Base-by-base conservation (phyloP, 2,888 invertebrate species). In the Pollenia angustigena region DNA sequence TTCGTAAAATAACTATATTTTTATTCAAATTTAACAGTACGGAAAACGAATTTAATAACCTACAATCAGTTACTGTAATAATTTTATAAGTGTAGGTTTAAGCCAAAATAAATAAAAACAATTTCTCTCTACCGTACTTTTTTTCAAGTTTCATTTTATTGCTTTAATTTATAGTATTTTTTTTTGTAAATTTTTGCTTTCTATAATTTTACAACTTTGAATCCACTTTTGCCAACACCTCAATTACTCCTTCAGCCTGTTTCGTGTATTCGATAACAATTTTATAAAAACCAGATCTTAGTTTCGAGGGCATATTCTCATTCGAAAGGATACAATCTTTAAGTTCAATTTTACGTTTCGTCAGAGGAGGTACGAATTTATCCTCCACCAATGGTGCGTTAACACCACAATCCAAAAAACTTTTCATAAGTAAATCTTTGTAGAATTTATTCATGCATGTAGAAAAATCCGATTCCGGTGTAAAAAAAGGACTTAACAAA, bases 201-300 rank as follows among this genome's bases (percentile, higher is more conserved):
- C 23, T 2, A 23, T 23, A 23, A 23, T 23, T 23, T 23, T 2
- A 23, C 23, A 1, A 1, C 23, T 23, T 23, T 4, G 4, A 10
- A 44, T 2, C 9, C 40, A 60, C 42, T 42, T 60, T 42, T 10
- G 42, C 42, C n/a, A 60, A 7, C 11, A 60, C 7, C 32, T 60
- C 60, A 11, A 40, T 12, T 14, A 4, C 14, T 40, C 12, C 14
- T 6, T 60, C n/a, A 0, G 60, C 60, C 4, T 8, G 42, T 23
- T 42, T n/a, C 4, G 7, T 12, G 14, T 42, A 60, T 6, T 4
- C n/a, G 7, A 60, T 8, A 7, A 42, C 7, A 10, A 60, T 2
- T 60, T 60, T 60, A 60, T 60, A 60, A 40, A 42, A 60, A 42
- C 60, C 60, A 12, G n/a, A 42, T 60, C 14, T 40, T 1, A 60